A percentile compares a stretch with the other conserved stretches of the same genome.
Evolutionary conservation across 2,797 vertebrate genomes (phyloP).

Genomic region (Erpetoichthys calabaricus): DNA sequence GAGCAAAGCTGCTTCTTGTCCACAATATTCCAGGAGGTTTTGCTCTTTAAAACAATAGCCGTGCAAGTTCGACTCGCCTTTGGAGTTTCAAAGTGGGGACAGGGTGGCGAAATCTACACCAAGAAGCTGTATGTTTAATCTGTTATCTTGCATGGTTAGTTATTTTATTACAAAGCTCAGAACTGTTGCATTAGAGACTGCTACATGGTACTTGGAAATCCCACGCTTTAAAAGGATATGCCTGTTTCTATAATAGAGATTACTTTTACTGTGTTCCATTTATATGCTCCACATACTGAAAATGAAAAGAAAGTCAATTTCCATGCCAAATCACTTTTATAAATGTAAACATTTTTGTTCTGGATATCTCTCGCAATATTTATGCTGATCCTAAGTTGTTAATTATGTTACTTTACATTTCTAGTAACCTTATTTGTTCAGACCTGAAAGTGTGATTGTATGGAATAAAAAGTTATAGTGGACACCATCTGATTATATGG

Average conservation of each 20-base stretch:
- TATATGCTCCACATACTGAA: conserved; percentile 1
- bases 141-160: background rate
- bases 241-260: conserved; percentile 8
- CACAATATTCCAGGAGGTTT: conserved; percentile 59
- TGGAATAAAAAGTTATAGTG: too few species aligned
- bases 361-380: background rate
- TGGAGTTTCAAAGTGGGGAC: background rate
- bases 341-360: background rate
- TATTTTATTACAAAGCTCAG: conserved; percentile 5
- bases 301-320: background rate
- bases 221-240: background rate
- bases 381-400: too few species aligned
- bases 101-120: too few species aligned
- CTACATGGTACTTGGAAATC: conserved; percentile 2
- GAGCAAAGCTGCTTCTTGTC: conserved; percentile 68
- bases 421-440: too few species aligned
- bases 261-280: conserved; percentile 6
- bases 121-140: conserved; percentile 4
- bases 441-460: too few species aligned
- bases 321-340: conserved; percentile 4
- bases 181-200: conserved; percentile 1
- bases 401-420: too few species aligned
- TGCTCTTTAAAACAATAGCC: conserved; percentile 49
- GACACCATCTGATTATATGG: too few species aligned
- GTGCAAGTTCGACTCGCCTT: conserved; percentile 19